A percentile compares a stretch with the other conserved stretches of the same genome.
Conservation (phyloP, 2,888 invertebrate genomes). For the Hermaeophaga mercurialis region DNA sequence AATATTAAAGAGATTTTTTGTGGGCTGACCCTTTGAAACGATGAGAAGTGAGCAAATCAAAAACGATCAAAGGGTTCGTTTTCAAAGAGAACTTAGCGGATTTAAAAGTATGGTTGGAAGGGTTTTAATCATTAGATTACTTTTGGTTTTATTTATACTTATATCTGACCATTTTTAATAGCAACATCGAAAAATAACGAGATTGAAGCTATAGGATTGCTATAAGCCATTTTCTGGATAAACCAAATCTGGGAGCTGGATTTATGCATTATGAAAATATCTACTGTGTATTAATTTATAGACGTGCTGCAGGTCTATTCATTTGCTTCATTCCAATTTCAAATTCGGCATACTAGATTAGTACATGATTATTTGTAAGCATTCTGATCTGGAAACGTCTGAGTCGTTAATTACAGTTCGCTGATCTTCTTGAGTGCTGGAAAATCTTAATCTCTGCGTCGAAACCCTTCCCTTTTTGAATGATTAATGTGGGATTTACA, state of each 20-base stretch:
- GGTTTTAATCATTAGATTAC: neutral
- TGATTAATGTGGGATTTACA: conserved; percentile 39
- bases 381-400: conserved; percentile 39
- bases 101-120: conserved; percentile 1
- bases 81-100: conserved; percentile 5
- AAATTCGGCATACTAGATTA: conserved; percentile 37
- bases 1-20: conserved; percentile 5
- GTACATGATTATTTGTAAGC: conserved; percentile 43
- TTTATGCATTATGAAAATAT: too few species aligned
- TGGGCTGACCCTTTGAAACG: neutral
- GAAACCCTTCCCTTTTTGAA: conserved; percentile 35
- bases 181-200: too few species aligned
- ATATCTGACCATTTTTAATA: too few species aligned
- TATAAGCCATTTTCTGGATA: too few species aligned
- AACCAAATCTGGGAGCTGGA: too few species aligned
- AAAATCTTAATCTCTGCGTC: conserved; percentile 38
- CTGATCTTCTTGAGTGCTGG: conserved; percentile 38
- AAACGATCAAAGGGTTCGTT: conserved; percentile 10
- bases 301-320: too few species aligned
- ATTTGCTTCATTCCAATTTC: too few species aligned
- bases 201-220: too few species aligned
- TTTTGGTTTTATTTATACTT: too few species aligned
- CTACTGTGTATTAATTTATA: too few species aligned
- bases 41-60: conserved; percentile 13
- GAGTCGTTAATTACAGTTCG: conserved; percentile 44